Evolutionary conservation across 2,888 invertebrate species (phyloP), one percentile per base, ranked within the genome.

Genomic region (Lordiphosa fenestrarum): DNA sequence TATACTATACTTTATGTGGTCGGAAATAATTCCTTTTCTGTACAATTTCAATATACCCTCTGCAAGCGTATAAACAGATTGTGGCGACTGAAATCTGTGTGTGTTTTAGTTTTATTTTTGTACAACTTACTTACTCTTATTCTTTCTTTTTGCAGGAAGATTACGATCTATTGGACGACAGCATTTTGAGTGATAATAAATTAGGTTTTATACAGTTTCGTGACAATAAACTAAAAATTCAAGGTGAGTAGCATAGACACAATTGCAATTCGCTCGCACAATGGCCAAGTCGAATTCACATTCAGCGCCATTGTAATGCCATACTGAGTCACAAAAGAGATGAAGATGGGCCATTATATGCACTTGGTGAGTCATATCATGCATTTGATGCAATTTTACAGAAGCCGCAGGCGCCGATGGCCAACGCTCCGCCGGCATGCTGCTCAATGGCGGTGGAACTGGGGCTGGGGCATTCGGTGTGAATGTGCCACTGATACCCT

Each of bases 161-260:
- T 72, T 89, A 89, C 61, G 89, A 88, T 77, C 83, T 88, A 25
- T 67, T 86, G 58, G 89, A 89, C 68, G 87, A 84, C 65, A 88
- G 86, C 71, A 70, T 89, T 73, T 69, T 89, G 78, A 85, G 85
- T 85, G 89, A 89, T 87, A 89, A 86, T 87, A 88, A 89, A 84
- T 85, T 89, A 78, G 89, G 88, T 78, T 88, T 89, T 78, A 84
- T 89, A 76, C 89, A 89, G 73, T 87, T 89, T 83, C 89, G 85
- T 71, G 89, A 89, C 86, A 89, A 88, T 88, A 89, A 89, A 86
- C 75, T 88, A 77, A 89, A 88, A 86, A 83, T 88, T 82, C 87
- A 88, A 82, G 89, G 89, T 89, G 68, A 88, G 88, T 86, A 70
- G 55, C 71, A 48, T 35, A 42, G 13, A 19, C n/a, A 9, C 23